Conservation (phyloP, 2,888 invertebrate species). For the Dasysyrphus tricinctus region DNA sequence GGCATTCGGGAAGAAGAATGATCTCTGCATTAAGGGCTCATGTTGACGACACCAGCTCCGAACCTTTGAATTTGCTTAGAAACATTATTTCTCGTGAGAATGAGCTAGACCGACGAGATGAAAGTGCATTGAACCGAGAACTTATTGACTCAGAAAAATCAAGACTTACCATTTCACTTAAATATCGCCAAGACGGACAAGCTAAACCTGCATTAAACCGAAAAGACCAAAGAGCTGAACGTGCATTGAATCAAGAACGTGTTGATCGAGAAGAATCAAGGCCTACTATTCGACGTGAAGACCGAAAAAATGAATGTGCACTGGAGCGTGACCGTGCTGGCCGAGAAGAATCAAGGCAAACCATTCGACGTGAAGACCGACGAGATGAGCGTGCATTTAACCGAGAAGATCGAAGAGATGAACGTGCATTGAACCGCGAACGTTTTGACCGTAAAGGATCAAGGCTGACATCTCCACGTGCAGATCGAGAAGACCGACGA, state of each 20-base stretch:
- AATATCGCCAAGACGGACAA: not conserved
- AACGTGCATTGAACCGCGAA: not conserved
- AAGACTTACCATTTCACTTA: not conserved
- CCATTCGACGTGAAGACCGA: not conserved
- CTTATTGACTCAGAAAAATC: not conserved
- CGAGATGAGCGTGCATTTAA: not conserved
- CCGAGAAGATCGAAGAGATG: not conserved
- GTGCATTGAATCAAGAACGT: not conserved
- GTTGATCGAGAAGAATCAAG: not conserved
- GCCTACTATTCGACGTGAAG: not conserved
- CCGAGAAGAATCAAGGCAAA: not conserved
- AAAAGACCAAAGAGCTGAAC: not conserved
- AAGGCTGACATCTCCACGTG: no score
- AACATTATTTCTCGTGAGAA: not conserved
- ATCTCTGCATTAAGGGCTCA: not conserved
- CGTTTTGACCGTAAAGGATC: not conserved
- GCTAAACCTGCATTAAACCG: not conserved
- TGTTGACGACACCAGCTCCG: conserved; percentile 42
- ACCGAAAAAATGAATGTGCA: no score
- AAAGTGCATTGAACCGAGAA: not conserved
- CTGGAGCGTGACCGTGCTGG: not conserved
- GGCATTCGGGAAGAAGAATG: conserved; percentile 51
- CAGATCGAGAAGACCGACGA: not conserved
- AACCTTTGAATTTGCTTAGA: not conserved
- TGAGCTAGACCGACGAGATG: not conserved